Base-by-base conservation (phyloP, 2,888 invertebrate species). In the Drosophila niveifrons region DNA sequence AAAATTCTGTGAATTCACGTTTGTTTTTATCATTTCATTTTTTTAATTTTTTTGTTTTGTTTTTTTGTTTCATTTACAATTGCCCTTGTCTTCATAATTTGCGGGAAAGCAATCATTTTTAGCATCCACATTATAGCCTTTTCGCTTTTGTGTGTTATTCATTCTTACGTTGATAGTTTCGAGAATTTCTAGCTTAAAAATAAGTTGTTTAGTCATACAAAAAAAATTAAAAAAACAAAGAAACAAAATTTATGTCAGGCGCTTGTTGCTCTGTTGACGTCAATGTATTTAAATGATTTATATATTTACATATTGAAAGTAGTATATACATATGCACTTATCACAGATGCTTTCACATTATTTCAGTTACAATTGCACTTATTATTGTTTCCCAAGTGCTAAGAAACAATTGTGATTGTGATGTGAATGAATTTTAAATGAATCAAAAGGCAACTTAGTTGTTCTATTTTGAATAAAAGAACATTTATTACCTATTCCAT, bases 381-480 rank as follows among this genome's bases (percentile, higher is more conserved):
- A 31, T 15, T 50, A 10, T 31, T 29, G 2, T 23, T 23, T 23
- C 23, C 6, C 23, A 23, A 23, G 23, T 1, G 23, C 23, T 59
- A 31, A 8, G 29, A 61, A 43, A 43, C 43, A 23, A 51, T 2
- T 50, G 48, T 48, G 36, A 58, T 41, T 48, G 15, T 36, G 46
- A 39, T 47, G 48, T 48, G 39, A 23, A 23, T 39, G 56, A 1
- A 4, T 57, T 15, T 2, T 13, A 39, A 48, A 23, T 23, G 4
- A 23, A 23, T 23, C 23, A 23, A 23, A 23, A 23, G 23, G 23
- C 23, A 23, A 23, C 23, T 23, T 23, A 23, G 23, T 23, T 23
- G 23, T 23, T 23, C 23, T 23, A 4, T 23, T 4, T 23, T 23
- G 23, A 23, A 23, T 23, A 18, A 18, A 4, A 18, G 4, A 18